Percentiles rank a stretch among this genome's conserved stretches.
phyloP scores from a whole-genome alignment of 2,113 vertebrate genomes.

The Axis porcinus region DNA sequence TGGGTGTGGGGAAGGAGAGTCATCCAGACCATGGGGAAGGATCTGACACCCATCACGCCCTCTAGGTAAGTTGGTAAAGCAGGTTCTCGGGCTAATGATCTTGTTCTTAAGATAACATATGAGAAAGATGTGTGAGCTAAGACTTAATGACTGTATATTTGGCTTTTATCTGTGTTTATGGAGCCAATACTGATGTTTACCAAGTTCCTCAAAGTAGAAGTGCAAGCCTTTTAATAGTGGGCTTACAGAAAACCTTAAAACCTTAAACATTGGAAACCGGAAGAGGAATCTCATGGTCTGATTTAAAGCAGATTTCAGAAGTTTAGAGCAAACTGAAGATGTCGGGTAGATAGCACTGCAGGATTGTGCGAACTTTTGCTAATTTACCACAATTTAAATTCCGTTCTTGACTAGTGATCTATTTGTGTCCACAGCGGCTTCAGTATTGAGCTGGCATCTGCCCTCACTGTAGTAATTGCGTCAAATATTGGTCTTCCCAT shows the following conservation, averaged over 20 bases:
- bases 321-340: neutral
- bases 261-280: neutral
- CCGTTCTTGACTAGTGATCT: neutral
- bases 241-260: neutral
- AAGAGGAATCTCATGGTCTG: neutral
- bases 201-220: neutral
- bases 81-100: neutral
- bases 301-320: neutral
- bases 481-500: slow-evolving; percentile 96
- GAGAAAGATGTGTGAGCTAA: neutral
- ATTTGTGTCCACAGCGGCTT: slow-evolving; percentile 86
- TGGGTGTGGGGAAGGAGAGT: slow-evolving; percentile 99
- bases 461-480: slow-evolving; percentile 92
- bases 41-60: slow-evolving; percentile 96
- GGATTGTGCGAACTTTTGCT: neutral
- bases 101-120: neutral
- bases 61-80: slow-evolving; percentile 85
- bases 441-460: slow-evolving; percentile 96
- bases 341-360: neutral
- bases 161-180: neutral
- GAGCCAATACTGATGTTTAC: neutral
- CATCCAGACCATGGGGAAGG: slow-evolving; percentile 97
- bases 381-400: neutral
- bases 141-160: neutral
- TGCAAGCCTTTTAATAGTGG: neutral